Evolutionary conservation across 2,113 vertebrate genomes (phyloP), one percentile per base, ranked within the genome.

Genomic region (Halichoerus grypus): DNA sequence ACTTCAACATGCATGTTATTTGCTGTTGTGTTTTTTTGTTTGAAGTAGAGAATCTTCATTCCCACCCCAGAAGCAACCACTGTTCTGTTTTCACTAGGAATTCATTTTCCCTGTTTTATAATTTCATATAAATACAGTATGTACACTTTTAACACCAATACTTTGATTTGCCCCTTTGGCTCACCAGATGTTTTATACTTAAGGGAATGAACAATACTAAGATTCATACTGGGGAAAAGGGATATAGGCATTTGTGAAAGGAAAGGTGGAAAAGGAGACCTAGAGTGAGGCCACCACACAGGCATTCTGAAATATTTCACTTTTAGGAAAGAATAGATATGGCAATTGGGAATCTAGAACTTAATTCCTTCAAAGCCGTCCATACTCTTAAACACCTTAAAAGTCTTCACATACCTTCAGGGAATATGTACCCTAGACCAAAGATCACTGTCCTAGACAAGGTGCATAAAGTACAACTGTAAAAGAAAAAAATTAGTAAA

Each of bases 161-260:
- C 69, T 82, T 93, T 83, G 51, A 95, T 96, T 95, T 90, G 22
- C 11, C 42, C 16, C 42, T n/a, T 90, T 85, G 63, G 12, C 6
- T 95, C 81, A 89, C 67, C 24, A 93, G 39, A 81, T 4, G 39
- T 89, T 94, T 95, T 86, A n/a, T 7, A 92, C 49, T 57, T 82
- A 76, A 36, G 49, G 2, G 10, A 65, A 91, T 81, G 67, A 55
- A 72, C 24, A 67, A 67, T 86, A 90, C 24, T 63, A 69, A 86
- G 39, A 61, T 82, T 76, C 39, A 69, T n/a, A 13, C 15, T 86
- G 33, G 59, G 76, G 61, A 31, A 82, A 88, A 92, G 21, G 26
- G 1, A 18, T 51, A 46, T 21, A 88, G 83, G 42, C 5, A 63
- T 51, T 88, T 83, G 53, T 72, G 67, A 63, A 57, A 88, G 36